Conservation (phyloP, 2,888 invertebrate genomes). For the Drosophila rubida region DNA sequence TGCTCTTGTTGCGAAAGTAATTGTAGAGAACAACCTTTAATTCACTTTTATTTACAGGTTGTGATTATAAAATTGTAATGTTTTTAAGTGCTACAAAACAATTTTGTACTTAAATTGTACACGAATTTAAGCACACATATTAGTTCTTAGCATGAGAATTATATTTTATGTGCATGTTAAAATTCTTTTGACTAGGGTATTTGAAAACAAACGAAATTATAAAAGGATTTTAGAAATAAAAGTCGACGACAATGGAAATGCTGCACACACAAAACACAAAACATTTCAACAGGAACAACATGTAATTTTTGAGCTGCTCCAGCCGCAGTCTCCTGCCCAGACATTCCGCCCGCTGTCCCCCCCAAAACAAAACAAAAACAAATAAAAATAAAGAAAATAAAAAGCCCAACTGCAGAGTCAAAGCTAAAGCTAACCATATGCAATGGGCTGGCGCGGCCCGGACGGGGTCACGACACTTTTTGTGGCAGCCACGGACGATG, state of each 20-base stretch:
- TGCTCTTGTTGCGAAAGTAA: constrained; percentile 3
- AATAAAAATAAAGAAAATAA: background rate
- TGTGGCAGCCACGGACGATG: constrained; percentile 66
- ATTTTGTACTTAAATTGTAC: background rate
- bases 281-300: constrained; percentile 80
- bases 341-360: constrained; percentile 49
- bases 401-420: constrained; percentile 46
- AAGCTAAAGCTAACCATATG: constrained; percentile 71
- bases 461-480: constrained; percentile 84
- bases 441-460: constrained; percentile 60
- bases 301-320: constrained; percentile 71
- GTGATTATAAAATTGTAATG: too few species aligned
- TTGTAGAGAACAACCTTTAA: too few species aligned
- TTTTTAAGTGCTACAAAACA: too few species aligned
- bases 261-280: constrained; percentile 67
- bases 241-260: constrained; percentile 74
- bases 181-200: constrained; percentile 47
- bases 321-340: constrained; percentile 31
- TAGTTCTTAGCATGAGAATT: too few species aligned
- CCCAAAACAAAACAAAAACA: constrained; percentile 16
- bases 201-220: constrained; percentile 34
- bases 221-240: constrained; percentile 71
- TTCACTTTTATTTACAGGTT: too few species aligned
- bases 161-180: too few species aligned
- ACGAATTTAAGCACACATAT: too few species aligned